Evolutionary conservation across 1,140 invertebrate species (phyloP).

Genomic region (Frieseomelitta varia): DNA sequence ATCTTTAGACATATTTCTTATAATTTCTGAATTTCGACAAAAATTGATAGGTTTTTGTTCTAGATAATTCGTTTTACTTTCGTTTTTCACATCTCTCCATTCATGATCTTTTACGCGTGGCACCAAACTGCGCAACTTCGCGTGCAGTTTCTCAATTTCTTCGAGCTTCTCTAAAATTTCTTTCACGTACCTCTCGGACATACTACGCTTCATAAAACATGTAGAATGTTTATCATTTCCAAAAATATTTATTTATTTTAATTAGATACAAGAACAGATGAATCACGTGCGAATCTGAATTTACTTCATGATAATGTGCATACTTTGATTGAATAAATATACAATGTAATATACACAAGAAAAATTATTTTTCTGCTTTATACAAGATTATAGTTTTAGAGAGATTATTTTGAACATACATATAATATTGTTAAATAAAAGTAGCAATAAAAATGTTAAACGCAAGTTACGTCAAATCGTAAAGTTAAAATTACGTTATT

Average conservation of each 20-base stretch:
- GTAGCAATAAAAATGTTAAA: conserved; percentile 10
- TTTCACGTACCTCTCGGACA: conserved; percentile 42
- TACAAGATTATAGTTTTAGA: neutral
- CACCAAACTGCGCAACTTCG: conserved; percentile 51
- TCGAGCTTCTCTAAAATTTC: conserved; percentile 56
- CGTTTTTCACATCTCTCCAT: neutral
- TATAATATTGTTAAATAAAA: conserved; percentile 8
- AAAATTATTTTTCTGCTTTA: neutral
- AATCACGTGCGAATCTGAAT: conserved; percentile 2
- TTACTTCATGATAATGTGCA: conserved; percentile 32
- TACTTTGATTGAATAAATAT: neutral
- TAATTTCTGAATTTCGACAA: neutral
- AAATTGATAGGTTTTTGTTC: neutral
- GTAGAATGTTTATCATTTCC: neutral
- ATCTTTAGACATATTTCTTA: neutral
- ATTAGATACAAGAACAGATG: conserved; percentile 38
- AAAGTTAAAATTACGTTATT: neutral
- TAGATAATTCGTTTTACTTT: neutral
- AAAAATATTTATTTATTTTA: conserved; percentile 21
- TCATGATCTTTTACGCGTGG: conserved; percentile 22
- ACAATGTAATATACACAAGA: neutral
- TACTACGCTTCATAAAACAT: neutral
- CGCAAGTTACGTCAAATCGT: neutral
- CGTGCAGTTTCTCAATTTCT: conserved; percentile 63
- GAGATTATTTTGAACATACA: neutral